Conservation (phyloP, 1,140 invertebrate genomes). For the Laupala kohalensis region DNA sequence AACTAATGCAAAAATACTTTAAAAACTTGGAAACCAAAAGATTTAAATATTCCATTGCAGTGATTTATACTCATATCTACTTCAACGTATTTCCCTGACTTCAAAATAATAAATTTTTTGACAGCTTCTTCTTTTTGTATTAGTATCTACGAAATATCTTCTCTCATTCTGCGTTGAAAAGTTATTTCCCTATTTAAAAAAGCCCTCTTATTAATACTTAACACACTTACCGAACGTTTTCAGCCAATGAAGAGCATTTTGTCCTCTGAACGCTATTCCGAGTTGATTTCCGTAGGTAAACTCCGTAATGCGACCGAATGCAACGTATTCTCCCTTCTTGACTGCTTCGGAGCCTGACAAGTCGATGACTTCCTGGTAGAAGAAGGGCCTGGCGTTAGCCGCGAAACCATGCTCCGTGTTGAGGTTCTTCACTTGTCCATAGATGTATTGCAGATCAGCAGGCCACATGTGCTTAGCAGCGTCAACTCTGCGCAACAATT, state of each 20-base stretch:
- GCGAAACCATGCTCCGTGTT: conserved; percentile 45
- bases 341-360: conserved; percentile 37
- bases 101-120: no score
- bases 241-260: not conserved
- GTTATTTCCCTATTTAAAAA: no score
- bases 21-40: no score
- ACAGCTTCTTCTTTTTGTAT: no score
- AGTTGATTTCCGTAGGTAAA: conserved; percentile 37
- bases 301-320: conserved; percentile 37
- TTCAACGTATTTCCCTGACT: no score
- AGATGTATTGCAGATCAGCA: conserved; percentile 46
- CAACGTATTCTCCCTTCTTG: conserved; percentile 29
- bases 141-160: no score
- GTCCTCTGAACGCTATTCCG: conserved; percentile 17
- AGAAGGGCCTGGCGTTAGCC: conserved; percentile 40
- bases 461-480: conserved; percentile 69
- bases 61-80: no score
- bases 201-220: no score
- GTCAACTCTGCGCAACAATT: not conserved
- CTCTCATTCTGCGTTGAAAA: no score
- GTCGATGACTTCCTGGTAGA: conserved; percentile 75
- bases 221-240: not conserved
- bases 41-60: no score
- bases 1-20: no score
- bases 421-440: conserved; percentile 41